Conservation (phyloP, 2,888 invertebrate genomes). For the Archips crataeganus region DNA sequence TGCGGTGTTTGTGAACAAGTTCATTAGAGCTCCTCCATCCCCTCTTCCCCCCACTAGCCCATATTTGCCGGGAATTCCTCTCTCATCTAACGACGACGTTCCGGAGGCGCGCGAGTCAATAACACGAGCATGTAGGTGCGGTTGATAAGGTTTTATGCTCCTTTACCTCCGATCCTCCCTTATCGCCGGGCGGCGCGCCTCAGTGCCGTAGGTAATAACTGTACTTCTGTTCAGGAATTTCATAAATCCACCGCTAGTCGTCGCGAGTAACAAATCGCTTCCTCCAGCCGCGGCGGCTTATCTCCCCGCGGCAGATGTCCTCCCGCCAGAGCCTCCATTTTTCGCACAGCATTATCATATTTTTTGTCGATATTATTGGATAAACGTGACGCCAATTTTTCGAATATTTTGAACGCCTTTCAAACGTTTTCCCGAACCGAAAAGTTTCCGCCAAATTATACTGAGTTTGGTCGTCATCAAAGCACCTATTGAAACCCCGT, state of each 20-base stretch:
- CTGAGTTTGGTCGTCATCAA: slow-evolving; percentile 28
- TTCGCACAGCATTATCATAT: slow-evolving; percentile 41
- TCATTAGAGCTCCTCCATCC: slow-evolving; percentile 32
- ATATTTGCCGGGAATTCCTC: slow-evolving; percentile 27
- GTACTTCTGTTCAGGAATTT: slow-evolving; percentile 9
- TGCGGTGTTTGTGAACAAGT: slow-evolving; percentile 41
- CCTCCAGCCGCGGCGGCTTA: slow-evolving; percentile 29
- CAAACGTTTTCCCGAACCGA: slow-evolving; percentile 12
- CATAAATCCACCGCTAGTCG: slow-evolving; percentile 25
- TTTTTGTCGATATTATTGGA: slow-evolving; percentile 40
- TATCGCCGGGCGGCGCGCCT: slow-evolving; percentile 29
- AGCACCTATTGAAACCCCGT: slow-evolving; percentile 30
- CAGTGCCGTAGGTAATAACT: slow-evolving; percentile 15
- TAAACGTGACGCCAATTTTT: slow-evolving; percentile 39
- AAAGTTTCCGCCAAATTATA: slow-evolving; percentile 36
- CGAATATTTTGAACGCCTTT: slow-evolving; percentile 15
- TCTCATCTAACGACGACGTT: slow-evolving; percentile 24
- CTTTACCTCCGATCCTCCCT: slow-evolving; percentile 14
- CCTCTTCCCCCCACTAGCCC: slow-evolving; percentile 1
- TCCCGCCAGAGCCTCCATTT: slow-evolving; percentile 36
- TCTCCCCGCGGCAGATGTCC: slow-evolving; percentile 38
- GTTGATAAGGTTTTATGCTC: slow-evolving; percentile 38
- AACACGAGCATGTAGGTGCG: slow-evolving; percentile 20
- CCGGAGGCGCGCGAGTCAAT: slow-evolving; percentile 29
- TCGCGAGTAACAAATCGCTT: slow-evolving; percentile 9